Percentiles rank a stretch among this genome's conserved stretches.
Conservation (phyloP, 2,888 invertebrate genomes). For the Shargacucullia verbasci region DNA sequence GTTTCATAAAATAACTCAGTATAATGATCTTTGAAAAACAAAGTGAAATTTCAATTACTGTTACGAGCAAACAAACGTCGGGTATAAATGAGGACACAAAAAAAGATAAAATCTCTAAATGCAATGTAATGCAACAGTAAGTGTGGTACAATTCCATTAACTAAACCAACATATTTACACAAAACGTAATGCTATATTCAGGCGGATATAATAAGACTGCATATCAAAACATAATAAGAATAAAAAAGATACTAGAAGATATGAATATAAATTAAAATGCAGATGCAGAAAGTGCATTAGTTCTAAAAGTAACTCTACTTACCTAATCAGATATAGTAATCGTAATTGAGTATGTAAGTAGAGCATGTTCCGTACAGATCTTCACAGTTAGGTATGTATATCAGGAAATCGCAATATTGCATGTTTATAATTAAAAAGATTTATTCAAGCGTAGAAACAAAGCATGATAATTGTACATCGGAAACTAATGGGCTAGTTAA, state of each 20-base stretch:
- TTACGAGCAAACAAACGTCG: background rate
- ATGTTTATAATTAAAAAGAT: constrained; percentile 45
- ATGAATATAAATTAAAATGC: no score
- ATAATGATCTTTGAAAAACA: no score
- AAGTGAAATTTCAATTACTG: background rate
- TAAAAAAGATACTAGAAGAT: background rate
- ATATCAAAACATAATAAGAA: background rate
- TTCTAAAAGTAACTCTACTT: no score
- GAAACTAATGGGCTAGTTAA: constrained; percentile 36
- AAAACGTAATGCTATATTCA: no score
- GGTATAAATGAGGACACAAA: constrained; percentile 10
- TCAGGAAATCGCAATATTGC: constrained; percentile 46
- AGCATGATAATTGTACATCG: constrained; percentile 42
- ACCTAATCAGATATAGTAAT: constrained; percentile 14
- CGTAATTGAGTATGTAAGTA: constrained; percentile 28
- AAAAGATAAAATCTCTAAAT: constrained; percentile 14
- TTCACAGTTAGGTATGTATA: constrained; percentile 34
- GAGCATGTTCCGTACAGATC: constrained; percentile 39
- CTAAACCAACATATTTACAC: background rate
- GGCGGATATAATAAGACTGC: no score
- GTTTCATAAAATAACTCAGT: no score
- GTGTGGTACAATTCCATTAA: constrained; percentile 1
- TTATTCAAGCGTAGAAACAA: constrained; percentile 43
- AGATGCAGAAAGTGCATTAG: no score
- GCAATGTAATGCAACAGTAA: background rate